Base-by-base conservation (phyloP, 2,797 vertebrate species). In the Sciurus carolinensis region DNA sequence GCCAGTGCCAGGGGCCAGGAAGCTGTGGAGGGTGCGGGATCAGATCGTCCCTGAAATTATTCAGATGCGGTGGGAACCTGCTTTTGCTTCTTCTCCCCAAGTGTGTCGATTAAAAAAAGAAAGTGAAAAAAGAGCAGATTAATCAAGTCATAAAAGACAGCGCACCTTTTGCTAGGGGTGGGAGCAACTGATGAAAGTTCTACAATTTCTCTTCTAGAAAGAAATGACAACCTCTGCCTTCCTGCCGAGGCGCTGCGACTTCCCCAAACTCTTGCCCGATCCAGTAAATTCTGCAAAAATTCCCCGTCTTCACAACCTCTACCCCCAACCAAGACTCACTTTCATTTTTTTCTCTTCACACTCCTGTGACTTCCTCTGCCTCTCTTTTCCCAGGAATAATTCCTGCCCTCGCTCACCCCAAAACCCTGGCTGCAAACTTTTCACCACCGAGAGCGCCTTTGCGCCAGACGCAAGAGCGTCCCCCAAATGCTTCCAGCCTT, bases 341-440 rank as follows among this genome's bases (percentile, higher is more conserved):
- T 22, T 30, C 44, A 47, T n/a, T 57, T 44, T 44, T 52, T 28
- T 59, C 28, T 69, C 87, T 54, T 42, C 42, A 44, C 17, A 1
- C 12, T 39, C 28, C 47, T 28, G 13, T 33, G 24, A 6, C 39
- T 75, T 33, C 33, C 64, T 42, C 11, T 1, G 83, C 26, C 76
- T 57, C 39, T 54, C n/a, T 80, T 42, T 88, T 52, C 36, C 44
- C 39, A 36, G 66, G 30, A 47, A 69, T 3, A 85, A 72, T 10
- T 47, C 59, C 44, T 20, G 83, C 75, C 42, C 36, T 17, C 17
- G 20, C 57, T 54, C 17, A 18, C 83, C 89, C 75, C 89, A 36
- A 82, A 90, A 57, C 50, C 47, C 33, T 0, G 47, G 62, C 64
- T 39, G n/a, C 86, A 64, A 95, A 94, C 89, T 97, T 95, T 59